Percentiles rank a stretch among this genome's conserved stretches.
These are phyloP conservation scores for Pachypanchax playfairii DNA, from an alignment of 2,113 vertebrate species.

Conservation along the genomic window DNA sequence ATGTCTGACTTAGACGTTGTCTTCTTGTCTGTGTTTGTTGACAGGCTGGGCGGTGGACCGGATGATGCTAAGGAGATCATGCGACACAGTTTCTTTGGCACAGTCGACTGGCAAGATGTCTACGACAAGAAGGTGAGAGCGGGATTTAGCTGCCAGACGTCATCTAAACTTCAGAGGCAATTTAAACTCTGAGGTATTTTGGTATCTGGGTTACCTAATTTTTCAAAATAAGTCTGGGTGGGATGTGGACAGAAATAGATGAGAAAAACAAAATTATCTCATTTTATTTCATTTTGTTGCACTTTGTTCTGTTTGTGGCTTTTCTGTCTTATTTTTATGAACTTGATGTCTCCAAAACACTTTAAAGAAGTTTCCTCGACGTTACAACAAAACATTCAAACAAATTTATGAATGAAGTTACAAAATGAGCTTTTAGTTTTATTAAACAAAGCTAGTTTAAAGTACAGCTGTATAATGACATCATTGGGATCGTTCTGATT, in stretches of 20 bases:
- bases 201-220: constrained; percentile 52
- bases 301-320: neutral
- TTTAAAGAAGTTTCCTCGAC: neutral
- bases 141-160: constrained; percentile 21
- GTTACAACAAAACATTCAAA: too few species aligned
- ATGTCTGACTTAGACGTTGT: constrained; percentile 32
- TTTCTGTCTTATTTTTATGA: neutral
- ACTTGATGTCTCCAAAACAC: too few species aligned
- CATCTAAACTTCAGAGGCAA: constrained; percentile 12
- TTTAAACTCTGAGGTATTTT: constrained; percentile 47
- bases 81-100: constrained; percentile 93
- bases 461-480: too few species aligned
- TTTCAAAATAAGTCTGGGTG: constrained; percentile 31
- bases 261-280: constrained; percentile 37
- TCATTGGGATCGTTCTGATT: too few species aligned
- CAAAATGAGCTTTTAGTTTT: too few species aligned
- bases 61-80: constrained; percentile 98
- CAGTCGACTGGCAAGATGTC: constrained; percentile 94
- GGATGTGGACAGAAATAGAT: constrained; percentile 40
- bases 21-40: constrained; percentile 8
- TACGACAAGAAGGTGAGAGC: constrained; percentile 94
- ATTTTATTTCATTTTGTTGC: constrained; percentile 3
- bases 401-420: too few species aligned
- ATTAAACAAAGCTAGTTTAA: too few species aligned
- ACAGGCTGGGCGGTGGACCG: constrained; percentile 92